phyloP scores from a whole-genome alignment of 2,797 vertebrate genomes.

The Galaxias olidus region DNA sequence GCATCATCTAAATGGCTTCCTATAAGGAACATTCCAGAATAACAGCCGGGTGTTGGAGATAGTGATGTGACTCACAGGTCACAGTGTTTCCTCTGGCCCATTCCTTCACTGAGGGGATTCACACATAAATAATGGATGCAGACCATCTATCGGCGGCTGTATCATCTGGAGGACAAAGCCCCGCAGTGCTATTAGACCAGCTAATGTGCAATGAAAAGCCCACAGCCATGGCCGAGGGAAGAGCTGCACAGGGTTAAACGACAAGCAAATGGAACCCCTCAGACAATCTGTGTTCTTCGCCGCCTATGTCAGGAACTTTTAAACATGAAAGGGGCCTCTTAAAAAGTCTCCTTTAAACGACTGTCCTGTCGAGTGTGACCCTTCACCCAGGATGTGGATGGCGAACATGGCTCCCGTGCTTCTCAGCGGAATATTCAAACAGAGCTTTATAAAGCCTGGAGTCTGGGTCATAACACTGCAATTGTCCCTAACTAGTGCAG shows the following conservation, averaged over 20 bases:
- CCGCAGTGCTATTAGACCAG: constrained; percentile 33
- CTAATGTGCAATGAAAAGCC: constrained; percentile 33
- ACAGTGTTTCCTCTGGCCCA: constrained; percentile 17
- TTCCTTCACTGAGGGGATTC: constrained; percentile 17
- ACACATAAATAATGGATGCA: constrained; percentile 39
- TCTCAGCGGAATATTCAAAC: constrained; percentile 75
- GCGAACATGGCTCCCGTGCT: constrained; percentile 68
- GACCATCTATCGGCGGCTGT: constrained; percentile 20
- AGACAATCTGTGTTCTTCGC: constrained; percentile 28
- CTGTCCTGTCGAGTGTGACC: constrained; percentile 44
- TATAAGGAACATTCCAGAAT: not conserved
- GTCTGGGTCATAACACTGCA: constrained; percentile 84
- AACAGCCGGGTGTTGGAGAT: not conserved
- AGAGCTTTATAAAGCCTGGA: constrained; percentile 80
- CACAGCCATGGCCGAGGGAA: constrained; percentile 30
- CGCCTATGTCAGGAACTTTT: constrained; percentile 49
- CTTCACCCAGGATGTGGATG: constrained; percentile 56
- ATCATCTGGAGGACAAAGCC: constrained; percentile 23
- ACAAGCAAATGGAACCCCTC: constrained; percentile 51
- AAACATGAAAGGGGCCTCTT: constrained; percentile 29
- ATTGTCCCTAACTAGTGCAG: constrained; percentile 87
- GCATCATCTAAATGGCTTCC: too few relatives aligned
- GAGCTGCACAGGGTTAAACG: constrained; percentile 40
- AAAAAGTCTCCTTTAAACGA: constrained; percentile 38
- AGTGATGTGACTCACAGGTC: constrained; percentile 7